These are phyloP conservation scores for Valencia hispanica DNA, from an alignment of 2,797 vertebrate species.

Conservation along the genomic window DNA sequence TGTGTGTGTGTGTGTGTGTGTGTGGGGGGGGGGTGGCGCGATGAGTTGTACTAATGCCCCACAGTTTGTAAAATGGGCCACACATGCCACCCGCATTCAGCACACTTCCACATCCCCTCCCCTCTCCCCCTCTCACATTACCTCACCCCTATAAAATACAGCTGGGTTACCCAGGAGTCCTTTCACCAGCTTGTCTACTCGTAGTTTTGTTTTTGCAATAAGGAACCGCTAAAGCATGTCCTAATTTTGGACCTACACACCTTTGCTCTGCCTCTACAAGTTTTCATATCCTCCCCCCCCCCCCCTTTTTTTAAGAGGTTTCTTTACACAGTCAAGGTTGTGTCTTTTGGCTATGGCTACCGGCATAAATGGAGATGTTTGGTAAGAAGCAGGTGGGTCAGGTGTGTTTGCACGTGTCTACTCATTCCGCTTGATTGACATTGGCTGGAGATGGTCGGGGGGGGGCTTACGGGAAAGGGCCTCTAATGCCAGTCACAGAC, in stretches of 20 bases:
- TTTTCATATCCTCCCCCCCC: slow-evolving; percentile 55
- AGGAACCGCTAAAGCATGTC: slow-evolving; percentile 41
- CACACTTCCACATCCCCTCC: slow-evolving; percentile 37
- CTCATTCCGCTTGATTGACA: slow-evolving; percentile 69
- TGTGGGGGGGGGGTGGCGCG: slow-evolving; percentile 1
- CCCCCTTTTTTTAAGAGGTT: slow-evolving; percentile 59
- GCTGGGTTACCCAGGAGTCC: slow-evolving; percentile 69
- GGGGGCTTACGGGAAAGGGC: slow-evolving; percentile 68
- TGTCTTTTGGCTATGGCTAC: slow-evolving; percentile 63
- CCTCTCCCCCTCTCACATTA: slow-evolving; percentile 63
- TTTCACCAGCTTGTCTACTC: slow-evolving; percentile 66
- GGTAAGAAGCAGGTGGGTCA: slow-evolving; percentile 69
- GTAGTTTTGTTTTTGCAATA: slow-evolving; percentile 61
- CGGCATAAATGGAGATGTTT: slow-evolving; percentile 63
- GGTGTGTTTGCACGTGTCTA: slow-evolving; percentile 58
- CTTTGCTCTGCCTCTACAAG: slow-evolving; percentile 28
- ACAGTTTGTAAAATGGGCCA: background rate
- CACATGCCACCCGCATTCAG: slow-evolving; percentile 50
- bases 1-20: slow-evolving; percentile 9
- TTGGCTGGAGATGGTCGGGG: slow-evolving; percentile 55
- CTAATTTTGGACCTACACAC: slow-evolving; percentile 53
- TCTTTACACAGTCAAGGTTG: slow-evolving; percentile 68
- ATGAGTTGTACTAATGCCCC: slow-evolving; percentile 20
- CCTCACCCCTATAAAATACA: slow-evolving; percentile 75
- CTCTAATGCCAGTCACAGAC: slow-evolving; percentile 47